Conservation (phyloP, 1,140 invertebrate genomes). For the Leptopilina clavipes region DNA sequence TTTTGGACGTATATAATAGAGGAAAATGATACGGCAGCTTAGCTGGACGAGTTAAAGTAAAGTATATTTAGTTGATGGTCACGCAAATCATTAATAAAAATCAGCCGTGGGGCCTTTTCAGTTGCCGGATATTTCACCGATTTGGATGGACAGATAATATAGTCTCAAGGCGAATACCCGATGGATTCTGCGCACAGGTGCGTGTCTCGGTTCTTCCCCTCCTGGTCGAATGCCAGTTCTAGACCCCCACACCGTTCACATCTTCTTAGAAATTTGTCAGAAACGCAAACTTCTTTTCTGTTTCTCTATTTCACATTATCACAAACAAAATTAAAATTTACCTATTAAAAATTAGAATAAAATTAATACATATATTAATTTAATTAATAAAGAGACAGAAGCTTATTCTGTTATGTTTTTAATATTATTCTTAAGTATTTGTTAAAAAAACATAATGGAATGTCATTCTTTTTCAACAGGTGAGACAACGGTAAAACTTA, state of each 20-base stretch:
- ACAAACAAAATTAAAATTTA: not conserved
- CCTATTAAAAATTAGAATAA: no score
- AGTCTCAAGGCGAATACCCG: conserved; percentile 43
- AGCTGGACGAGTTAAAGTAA: conserved; percentile 57
- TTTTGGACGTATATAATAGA: not conserved
- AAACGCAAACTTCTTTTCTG: conserved; percentile 44
- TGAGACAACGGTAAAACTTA: no score
- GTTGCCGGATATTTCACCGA: conserved; percentile 47
- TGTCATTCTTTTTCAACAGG: no score
- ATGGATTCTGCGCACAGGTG: conserved; percentile 56
- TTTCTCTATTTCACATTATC: conserved; percentile 32
- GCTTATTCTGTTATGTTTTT: no score
- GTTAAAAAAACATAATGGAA: no score
- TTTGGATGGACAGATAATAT: conserved; percentile 58
- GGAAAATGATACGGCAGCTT: conserved; percentile 7
- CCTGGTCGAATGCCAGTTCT: conserved; percentile 28
- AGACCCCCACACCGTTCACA: conserved; percentile 39
- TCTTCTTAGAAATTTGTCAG: conserved; percentile 49
- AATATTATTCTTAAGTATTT: no score
- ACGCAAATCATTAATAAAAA: conserved; percentile 66
- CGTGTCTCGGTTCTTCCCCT: conserved; percentile 48
- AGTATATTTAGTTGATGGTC: conserved; percentile 64
- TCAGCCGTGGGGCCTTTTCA: conserved; percentile 51
- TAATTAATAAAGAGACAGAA: no score
- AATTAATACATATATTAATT: no score